Base-by-base conservation (phyloP, 2,113 vertebrate species). In the Apteryx mantelli region DNA sequence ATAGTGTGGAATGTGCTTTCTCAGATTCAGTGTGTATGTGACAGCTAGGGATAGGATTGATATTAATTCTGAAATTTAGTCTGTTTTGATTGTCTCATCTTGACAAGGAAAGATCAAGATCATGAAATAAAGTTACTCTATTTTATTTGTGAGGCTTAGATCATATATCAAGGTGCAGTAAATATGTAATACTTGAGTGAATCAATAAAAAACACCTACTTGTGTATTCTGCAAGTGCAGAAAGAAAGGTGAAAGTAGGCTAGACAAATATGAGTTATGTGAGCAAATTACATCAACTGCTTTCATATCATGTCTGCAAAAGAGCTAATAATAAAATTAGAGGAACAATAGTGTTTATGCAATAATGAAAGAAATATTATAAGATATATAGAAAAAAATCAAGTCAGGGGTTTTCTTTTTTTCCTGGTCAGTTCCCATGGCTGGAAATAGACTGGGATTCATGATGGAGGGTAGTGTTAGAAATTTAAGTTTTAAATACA, bases 1-100 rank as follows among this genome's bases (percentile, higher is more conserved):
- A 75, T 25, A 34, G 8, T 30, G 19, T 66, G 7, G 7, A 81
- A 74, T 2, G 3, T 68, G 20, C 2, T 91, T 71, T 89, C 58
- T 81, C 28, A 55, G 50, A 78, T 30, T 75, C 38, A 40, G 4
- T 65, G 36, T 58, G 6, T 58, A 68, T 52, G 22, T 82, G 50
- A 73, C 48, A 92, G 38, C 19, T 78, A 87, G 28, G 46, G 26
- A 36, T 60, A 14, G 34, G 55, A 89, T 25, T 91, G 48, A 76
- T 73, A 90, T 74, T 89, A 94, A 88, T 83, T 52, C 58, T 92
- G 71, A 95, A 95, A 95, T 12, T 24, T 61, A 64, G 88, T 90
- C 60, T 87, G 13, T 88, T 95, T 74, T 40, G 12, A 61, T 74
- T 93, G 18, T 60, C 52, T 95, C 8, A 22, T 65, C 46, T 84